Evolutionary conservation across 2,113 vertebrate species (phyloP).

Genomic region (Copsychus sechellarum): DNA sequence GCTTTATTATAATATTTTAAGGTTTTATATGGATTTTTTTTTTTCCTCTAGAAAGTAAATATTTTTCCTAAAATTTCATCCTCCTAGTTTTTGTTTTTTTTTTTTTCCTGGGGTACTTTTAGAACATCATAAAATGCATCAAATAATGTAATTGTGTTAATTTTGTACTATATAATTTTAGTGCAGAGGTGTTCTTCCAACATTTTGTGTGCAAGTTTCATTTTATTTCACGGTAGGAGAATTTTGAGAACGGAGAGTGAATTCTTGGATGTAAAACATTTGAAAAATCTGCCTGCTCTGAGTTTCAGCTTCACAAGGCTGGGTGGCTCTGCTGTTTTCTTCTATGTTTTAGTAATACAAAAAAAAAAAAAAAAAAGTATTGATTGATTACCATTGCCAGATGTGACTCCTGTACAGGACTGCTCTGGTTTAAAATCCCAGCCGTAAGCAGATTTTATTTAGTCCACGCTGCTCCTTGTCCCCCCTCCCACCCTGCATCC

Average conservation of each 20-base stretch:
- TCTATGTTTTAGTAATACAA: not conserved
- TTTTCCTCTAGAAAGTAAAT: not conserved
- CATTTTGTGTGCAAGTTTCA: fast-evolving
- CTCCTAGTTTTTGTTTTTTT: not conserved
- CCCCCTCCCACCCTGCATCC: slow-evolving; percentile 56
- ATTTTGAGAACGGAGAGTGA: not conserved
- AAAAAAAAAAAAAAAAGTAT: not conserved
- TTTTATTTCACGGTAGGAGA: not conserved
- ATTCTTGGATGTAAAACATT: not conserved
- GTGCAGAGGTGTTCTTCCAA: not conserved
- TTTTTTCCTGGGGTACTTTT: not conserved
- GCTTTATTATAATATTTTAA: not conserved
- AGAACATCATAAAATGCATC: not conserved
- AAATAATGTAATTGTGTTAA: not conserved
- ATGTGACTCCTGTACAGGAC: not conserved
- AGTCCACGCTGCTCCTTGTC: slow-evolving; percentile 38
- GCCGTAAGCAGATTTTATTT: slow-evolving; percentile 39
- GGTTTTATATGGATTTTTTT: not conserved
- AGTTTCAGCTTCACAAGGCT: not conserved
- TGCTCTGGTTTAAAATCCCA: slow-evolving; percentile 23
- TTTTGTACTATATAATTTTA: not conserved
- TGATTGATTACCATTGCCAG: slow-evolving; percentile 43
- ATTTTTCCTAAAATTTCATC: not conserved
- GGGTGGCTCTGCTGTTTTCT: not conserved
- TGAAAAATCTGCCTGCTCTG: not conserved